A percentile compares a stretch with the other conserved stretches of the same genome.
Conservation (phyloP, 2,888 invertebrate genomes). For the Lepidochrysops patricia region DNA sequence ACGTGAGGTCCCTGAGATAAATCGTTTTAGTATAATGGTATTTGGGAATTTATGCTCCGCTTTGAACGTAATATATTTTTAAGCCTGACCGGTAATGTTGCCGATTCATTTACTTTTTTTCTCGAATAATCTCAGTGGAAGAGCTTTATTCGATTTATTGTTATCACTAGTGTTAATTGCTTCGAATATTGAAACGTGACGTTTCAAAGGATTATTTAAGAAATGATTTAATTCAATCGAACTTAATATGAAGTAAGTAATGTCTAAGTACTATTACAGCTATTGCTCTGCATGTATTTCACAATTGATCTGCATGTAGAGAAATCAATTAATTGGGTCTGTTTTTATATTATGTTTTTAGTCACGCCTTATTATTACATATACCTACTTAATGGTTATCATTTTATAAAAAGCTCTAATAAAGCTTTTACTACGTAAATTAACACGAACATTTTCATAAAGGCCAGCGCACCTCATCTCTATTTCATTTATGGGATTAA, state of each 20-base stretch:
- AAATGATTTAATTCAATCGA: no score
- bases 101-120: constrained; percentile 20
- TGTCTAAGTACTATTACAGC: no score
- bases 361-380: not conserved
- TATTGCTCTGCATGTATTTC: no score
- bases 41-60: constrained; percentile 58
- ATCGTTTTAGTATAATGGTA: constrained; percentile 61
- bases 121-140: constrained; percentile 1
- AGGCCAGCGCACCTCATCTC: constrained; percentile 6
- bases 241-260: no score
- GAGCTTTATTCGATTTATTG: not conserved
- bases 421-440: not conserved
- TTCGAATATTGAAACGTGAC: not conserved
- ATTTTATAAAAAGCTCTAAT: not conserved
- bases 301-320: no score
- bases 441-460: constrained; percentile 3
- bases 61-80: constrained; percentile 48
- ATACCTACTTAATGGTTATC: not conserved
- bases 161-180: not conserved
- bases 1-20: constrained; percentile 43
- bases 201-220: no score
- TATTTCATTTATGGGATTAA: constrained; percentile 26
- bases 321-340: no score
- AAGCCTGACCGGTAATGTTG: constrained; percentile 27
- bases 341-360: not conserved